Evolutionary conservation across 2,113 vertebrate species (phyloP).

Genomic region (Calonectris borealis): DNA sequence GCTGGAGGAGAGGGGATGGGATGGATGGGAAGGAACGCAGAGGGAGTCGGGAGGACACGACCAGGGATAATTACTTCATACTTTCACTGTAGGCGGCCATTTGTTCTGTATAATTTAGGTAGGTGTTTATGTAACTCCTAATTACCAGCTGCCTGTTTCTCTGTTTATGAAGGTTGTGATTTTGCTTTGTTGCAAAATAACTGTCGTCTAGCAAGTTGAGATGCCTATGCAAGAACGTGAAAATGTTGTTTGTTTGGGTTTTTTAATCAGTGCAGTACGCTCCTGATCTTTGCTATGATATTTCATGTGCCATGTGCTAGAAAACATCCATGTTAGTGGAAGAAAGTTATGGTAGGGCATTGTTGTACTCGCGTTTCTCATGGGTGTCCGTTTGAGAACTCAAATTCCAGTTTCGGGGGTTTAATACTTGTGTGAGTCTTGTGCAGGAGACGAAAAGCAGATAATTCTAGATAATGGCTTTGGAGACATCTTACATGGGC

Average conservation of each 20-base stretch:
- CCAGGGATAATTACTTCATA: background rate
- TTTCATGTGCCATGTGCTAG: background rate
- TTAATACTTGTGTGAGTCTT: background rate
- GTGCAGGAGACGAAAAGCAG: background rate
- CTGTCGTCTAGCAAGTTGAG: background rate
- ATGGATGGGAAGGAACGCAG: background rate
- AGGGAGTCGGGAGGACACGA: background rate
- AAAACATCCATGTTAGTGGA: background rate
- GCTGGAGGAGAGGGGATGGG: background rate
- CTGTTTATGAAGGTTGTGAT: conserved; percentile 2
- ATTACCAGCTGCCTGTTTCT: conserved; percentile 24
- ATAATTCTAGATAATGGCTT: background rate
- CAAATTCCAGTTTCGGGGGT: background rate
- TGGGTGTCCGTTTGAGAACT: background rate
- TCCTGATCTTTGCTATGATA: background rate
- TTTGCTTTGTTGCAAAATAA: conserved; percentile 42
- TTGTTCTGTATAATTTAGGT: conserved; percentile 16
- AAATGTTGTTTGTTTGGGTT: background rate
- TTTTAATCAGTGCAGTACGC: background rate
- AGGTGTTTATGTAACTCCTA: conserved; percentile 40
- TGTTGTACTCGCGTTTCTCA: background rate
- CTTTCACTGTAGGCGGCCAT: background rate
- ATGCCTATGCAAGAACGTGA: background rate
- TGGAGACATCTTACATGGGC: background rate
- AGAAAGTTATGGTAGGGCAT: background rate